Evolutionary conservation across 2,113 vertebrate species (phyloP), one percentile per base, ranked within the genome.

Genomic region (Perccottus glenii): DNA sequence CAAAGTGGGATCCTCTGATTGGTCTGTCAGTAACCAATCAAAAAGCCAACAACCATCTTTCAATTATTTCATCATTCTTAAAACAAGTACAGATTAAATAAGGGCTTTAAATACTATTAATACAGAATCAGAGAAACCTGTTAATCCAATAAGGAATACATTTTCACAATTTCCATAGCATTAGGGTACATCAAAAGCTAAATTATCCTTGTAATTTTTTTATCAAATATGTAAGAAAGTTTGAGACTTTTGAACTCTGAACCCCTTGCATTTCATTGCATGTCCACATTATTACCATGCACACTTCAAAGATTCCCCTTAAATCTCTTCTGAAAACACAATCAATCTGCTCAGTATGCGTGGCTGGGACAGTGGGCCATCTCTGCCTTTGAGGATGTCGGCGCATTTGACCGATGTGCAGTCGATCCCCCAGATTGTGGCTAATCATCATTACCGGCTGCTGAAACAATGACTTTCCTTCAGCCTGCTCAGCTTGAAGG

Each of bases 391-490:
- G 90, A 92, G 89, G 85, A 81, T 72, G 78, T 79, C 77, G 83
- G 80, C 83, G 83, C 89, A 73, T 82, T 90, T 90, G 93, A 94
- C 88, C 86, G 92, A 91, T 91, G 88, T 87, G 85, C 80, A 92
- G 84, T 93, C 91, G 82, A 83, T 93, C 89, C 77, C 85, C 76
- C 83, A 86, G 93, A 90, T 91, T 91, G 87, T 82, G 90, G 88
- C 85, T 88, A 90, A 90, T 92, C 88, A 85, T 89, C 87, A 87
- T 89, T 87, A 87, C 55, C 62, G 83, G 79, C 85, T 82, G 81
- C 82, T 86, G 70, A 91, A 92, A 92, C 72, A 84, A 91, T 84
- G 85, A 85, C 85, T 92, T 91, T 92, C 85, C 90, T 79, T 90
- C 82, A 88, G 85, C 85, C 87, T 84, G 82, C 81, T 63, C 83